Conservation (phyloP, 2,888 invertebrate genomes). For the Pristionchus exspectatus region DNA sequence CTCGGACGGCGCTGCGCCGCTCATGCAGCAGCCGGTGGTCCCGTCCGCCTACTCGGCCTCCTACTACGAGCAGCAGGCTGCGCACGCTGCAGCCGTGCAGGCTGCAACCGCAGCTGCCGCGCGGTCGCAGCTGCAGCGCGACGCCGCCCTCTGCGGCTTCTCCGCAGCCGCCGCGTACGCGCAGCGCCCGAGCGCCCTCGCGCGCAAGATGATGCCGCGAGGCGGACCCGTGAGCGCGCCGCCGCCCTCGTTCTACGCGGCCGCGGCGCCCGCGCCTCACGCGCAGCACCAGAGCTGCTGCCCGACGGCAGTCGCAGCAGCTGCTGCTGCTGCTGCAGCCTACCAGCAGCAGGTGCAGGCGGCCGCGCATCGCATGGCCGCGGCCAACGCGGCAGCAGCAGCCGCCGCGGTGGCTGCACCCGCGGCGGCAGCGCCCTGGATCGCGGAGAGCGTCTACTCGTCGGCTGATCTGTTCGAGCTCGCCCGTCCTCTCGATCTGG, state of each 20-base stretch:
- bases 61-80: conserved; percentile 32
- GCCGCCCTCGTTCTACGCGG: background rate
- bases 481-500: conserved; percentile 7
- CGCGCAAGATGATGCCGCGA: conserved; percentile 45
- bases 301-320: background rate
- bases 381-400: background rate
- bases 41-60: background rate
- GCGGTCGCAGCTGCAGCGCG: conserved; percentile 21
- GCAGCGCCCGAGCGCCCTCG: conserved; percentile 43
- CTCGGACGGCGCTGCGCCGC: background rate
- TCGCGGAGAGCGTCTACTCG: conserved; percentile 1
- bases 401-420: background rate
- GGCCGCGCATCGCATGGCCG: no score
- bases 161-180: conserved; percentile 24
- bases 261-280: background rate
- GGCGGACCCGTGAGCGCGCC: conserved; percentile 43
- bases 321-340: background rate
- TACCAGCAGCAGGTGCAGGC: background rate
- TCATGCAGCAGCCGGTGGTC: background rate
- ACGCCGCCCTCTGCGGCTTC: conserved; percentile 22
- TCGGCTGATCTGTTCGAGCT: conserved; percentile 30
- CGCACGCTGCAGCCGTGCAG: conserved; percentile 19
- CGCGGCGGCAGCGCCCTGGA: background rate
- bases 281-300: conserved; percentile 11
- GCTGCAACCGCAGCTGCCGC: conserved; percentile 19